Evolutionary conservation across 1,140 invertebrate genomes (phyloP).

Genomic region (Zaprionus camerounensis): DNA sequence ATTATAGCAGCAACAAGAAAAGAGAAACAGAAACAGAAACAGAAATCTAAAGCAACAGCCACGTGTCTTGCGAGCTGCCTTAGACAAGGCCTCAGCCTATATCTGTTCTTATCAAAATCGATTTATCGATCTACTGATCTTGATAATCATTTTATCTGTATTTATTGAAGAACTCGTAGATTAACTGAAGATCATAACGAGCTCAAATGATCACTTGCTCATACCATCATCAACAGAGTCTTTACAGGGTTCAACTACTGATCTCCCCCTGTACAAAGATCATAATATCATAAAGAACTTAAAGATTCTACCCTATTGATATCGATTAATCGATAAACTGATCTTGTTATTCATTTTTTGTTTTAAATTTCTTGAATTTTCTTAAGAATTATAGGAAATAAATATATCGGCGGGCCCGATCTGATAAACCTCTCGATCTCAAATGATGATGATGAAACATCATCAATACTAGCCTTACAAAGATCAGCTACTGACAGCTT

Average conservation of each 20-base stretch:
- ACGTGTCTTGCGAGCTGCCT: not conserved
- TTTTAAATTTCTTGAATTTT: no score
- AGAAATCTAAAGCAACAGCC: not conserved
- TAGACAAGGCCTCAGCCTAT: not conserved
- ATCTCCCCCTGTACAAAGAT: slow-evolving; percentile 7
- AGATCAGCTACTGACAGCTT: not conserved
- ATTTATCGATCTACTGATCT: not conserved
- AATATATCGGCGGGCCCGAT: no score
- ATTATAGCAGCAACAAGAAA: slow-evolving; percentile 34
- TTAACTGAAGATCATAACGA: no score
- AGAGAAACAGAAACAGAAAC: slow-evolving; percentile 3
- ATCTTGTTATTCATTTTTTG: not conserved
- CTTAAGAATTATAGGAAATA: not conserved
- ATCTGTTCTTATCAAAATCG: not conserved
- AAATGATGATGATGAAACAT: not conserved
- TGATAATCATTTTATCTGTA: not conserved
- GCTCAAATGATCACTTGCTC: not conserved
- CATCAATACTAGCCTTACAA: not conserved
- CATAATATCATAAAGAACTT: slow-evolving; percentile 17
- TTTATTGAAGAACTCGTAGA: not conserved
- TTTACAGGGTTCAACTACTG: not conserved
- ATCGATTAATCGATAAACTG: not conserved
- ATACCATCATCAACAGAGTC: not conserved
- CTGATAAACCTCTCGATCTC: not conserved
- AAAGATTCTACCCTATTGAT: not conserved